A percentile compares a stretch with the other conserved stretches of the same genome.
Conservation (phyloP, 2,888 invertebrate genomes). For the Galerucella pusilla region DNA sequence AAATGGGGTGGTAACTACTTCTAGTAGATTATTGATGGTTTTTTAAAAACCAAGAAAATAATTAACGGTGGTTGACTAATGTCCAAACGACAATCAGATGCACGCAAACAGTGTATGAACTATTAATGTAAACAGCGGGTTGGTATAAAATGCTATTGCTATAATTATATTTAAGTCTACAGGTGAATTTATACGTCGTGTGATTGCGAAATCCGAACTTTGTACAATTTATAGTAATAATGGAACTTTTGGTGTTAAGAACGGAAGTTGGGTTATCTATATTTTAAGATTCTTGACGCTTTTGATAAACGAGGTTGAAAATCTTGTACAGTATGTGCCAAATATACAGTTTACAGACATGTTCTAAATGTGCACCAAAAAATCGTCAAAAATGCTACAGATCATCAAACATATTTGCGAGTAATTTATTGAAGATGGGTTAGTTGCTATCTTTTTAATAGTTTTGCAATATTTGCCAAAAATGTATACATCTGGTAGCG, state of each 20-base stretch:
- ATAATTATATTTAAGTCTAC: slow-evolving; percentile 37
- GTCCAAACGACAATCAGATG: slow-evolving; percentile 40
- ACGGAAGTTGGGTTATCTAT: neutral
- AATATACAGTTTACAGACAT: no score
- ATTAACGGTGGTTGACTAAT: slow-evolving; percentile 43
- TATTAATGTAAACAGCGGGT: slow-evolving; percentile 37
- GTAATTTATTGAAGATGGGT: no score
- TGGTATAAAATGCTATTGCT: slow-evolving; percentile 24
- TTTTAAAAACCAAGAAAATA: slow-evolving; percentile 43
- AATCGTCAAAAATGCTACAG: no score
- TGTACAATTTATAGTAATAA: neutral
- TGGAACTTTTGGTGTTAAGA: neutral
- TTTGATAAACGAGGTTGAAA: no score
- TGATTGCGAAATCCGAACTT: slow-evolving; percentile 13
- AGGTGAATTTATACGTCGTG: slow-evolving; percentile 3
- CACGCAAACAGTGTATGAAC: slow-evolving; percentile 44
- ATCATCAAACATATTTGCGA: no score
- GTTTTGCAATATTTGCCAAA: no score
- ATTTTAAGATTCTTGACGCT: neutral
- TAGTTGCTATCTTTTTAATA: no score
- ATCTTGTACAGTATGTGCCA: no score
- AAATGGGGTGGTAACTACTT: slow-evolving; percentile 20
- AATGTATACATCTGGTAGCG: no score
- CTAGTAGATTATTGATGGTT: slow-evolving; percentile 40
- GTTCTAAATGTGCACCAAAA: no score